These are phyloP conservation scores for Phaonia tiefii DNA, from an alignment of 2,888 invertebrate genomes.

Conservation along the genomic window DNA sequence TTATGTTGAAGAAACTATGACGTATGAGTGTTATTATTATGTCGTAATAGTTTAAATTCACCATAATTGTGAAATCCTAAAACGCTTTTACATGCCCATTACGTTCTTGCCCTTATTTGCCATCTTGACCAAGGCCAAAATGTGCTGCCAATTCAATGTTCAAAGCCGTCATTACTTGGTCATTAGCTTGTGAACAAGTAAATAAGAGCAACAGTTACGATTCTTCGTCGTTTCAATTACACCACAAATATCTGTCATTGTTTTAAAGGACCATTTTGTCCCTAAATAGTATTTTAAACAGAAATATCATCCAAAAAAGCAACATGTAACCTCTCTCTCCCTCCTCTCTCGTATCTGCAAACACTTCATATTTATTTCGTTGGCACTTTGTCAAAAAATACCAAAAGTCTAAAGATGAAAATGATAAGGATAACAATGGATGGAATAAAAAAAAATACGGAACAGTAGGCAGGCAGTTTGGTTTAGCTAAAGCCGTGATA, in stretches of 20 bases:
- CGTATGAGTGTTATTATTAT: background rate
- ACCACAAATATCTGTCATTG: constrained; percentile 2
- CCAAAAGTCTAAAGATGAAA: background rate
- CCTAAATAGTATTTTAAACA: background rate
- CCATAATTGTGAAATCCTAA: background rate
- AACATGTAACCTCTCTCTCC: constrained; percentile 23
- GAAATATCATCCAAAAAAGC: background rate
- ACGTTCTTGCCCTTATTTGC: no score
- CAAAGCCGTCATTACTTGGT: background rate
- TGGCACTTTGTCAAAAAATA: constrained; percentile 32
- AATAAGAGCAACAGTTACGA: background rate
- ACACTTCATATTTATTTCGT: constrained; percentile 15
- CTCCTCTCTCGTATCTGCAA: no score
- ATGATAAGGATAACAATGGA: background rate
- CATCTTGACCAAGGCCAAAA: constrained; percentile 6
- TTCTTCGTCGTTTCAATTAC: background rate
- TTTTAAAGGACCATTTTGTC: constrained; percentile 27
- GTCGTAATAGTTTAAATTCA: constrained; percentile 4
- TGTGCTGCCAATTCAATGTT: background rate
- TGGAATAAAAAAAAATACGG: background rate
- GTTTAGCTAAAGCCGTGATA: constrained; percentile 11
- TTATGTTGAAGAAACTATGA: no score
- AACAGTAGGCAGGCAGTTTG: background rate
- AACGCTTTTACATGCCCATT: no score
- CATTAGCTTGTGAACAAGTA: background rate